These are phyloP conservation scores for Scytalopus superciliaris DNA, from an alignment of 2,113 vertebrate genomes.

Conservation along the genomic window DNA sequence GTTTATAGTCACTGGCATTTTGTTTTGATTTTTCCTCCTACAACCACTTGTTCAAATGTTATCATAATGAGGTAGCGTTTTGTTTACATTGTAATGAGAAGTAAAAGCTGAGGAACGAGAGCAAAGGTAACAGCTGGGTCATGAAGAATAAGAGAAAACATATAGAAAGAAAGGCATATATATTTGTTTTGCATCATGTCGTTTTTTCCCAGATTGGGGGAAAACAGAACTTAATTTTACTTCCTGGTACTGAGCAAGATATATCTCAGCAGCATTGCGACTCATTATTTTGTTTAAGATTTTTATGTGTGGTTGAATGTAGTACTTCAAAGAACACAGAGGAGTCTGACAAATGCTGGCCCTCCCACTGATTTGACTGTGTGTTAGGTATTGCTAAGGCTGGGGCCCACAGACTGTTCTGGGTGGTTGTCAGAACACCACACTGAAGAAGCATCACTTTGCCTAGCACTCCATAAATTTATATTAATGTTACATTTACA, in stretches of 20 bases:
- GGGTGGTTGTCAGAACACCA: background rate
- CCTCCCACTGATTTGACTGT: background rate
- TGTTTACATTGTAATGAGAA: background rate
- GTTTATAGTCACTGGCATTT: background rate
- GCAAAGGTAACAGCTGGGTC: background rate
- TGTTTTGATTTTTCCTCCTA: background rate
- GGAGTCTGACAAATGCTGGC: background rate
- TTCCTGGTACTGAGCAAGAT: background rate
- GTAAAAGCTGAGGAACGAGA: background rate
- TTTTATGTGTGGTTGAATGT: background rate
- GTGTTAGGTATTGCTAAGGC: background rate
- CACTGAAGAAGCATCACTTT: accelerated
- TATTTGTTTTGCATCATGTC: background rate
- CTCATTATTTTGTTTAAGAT: background rate
- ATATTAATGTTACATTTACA: background rate
- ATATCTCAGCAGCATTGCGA: background rate
- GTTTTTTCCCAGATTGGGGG: background rate
- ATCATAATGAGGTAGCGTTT: background rate
- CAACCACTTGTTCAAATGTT: background rate
- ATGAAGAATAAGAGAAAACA: background rate
- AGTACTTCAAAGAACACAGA: background rate
- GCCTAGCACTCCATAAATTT: background rate
- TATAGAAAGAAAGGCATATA: background rate
- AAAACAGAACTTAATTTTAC: background rate
- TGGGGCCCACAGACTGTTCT: background rate